These are phyloP conservation scores for Stylophora pistillata DNA, from an alignment of 64 coral and sea anemone species.

Conservation along the genomic window DNA sequence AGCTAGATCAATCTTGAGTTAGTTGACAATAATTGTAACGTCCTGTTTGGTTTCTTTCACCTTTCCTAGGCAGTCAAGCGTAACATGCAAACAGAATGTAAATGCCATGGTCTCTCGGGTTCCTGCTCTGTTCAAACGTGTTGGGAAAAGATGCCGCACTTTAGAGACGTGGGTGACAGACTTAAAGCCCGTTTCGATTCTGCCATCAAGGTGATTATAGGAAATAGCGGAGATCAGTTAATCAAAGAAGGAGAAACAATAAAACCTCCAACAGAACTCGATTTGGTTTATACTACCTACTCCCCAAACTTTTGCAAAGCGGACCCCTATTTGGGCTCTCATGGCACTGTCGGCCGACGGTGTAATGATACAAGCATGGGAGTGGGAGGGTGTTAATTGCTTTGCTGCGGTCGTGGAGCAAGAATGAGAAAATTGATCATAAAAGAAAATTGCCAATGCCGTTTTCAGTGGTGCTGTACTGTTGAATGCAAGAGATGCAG, in stretches of 20 bases:
- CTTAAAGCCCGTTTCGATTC: slow-evolving; percentile 84
- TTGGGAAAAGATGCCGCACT: slow-evolving; percentile 67
- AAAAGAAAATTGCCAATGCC: slow-evolving; percentile 72
- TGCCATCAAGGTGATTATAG: slow-evolving; percentile 80
- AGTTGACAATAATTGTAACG: background rate
- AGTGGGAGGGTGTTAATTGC: slow-evolving; percentile 63
- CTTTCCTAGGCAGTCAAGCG: slow-evolving; percentile 78
- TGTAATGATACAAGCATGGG: slow-evolving; percentile 73
- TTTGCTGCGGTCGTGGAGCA: slow-evolving; percentile 73
- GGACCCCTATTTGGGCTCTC: slow-evolving; percentile 53
- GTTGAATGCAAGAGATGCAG: slow-evolving; percentile 79
- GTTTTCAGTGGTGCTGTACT: slow-evolving; percentile 87
- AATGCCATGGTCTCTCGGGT: slow-evolving; percentile 87
- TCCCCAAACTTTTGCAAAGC: slow-evolving; percentile 82
- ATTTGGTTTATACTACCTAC: slow-evolving; percentile 87
- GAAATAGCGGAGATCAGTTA: slow-evolving; percentile 74
- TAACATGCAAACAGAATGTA: slow-evolving; percentile 74
- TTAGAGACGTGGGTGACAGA: slow-evolving; percentile 58
- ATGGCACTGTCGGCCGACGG: slow-evolving; percentile 67
- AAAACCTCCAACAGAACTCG: slow-evolving; percentile 68
- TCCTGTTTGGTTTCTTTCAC: background rate
- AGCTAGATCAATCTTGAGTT: background rate
- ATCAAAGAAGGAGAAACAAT: slow-evolving; percentile 68
- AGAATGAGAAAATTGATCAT: slow-evolving; percentile 24
- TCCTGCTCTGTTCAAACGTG: slow-evolving; percentile 74